A percentile compares a stretch with the other conserved stretches of the same genome.
Evolutionary conservation across 2,888 invertebrate species (phyloP).

Genomic region (Sesamia inferens): DNA sequence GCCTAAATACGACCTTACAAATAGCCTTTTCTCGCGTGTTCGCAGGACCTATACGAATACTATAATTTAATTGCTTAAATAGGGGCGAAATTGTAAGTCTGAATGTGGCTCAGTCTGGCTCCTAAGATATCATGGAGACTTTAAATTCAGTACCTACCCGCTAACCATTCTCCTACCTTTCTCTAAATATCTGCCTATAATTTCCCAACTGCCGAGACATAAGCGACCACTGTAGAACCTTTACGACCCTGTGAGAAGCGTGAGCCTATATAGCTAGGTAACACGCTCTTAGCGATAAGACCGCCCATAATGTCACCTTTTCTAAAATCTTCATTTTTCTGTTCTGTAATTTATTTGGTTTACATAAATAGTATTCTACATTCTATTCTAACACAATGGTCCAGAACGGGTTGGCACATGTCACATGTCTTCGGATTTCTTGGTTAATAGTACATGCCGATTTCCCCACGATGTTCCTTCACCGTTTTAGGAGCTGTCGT

Average conservation of each 20-base stretch:
- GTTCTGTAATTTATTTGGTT: too few relatives aligned
- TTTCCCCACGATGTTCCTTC: background rate
- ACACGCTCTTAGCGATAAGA: too few relatives aligned
- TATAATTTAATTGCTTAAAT: background rate
- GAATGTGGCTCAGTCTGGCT: background rate
- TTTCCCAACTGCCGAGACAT: background rate
- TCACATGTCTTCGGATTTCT: background rate
- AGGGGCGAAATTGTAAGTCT: background rate
- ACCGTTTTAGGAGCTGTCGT: background rate
- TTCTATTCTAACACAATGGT: background rate
- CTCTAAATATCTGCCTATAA: background rate
- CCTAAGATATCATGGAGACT: background rate
- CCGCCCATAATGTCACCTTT: too few relatives aligned
- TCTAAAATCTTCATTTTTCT: too few relatives aligned
- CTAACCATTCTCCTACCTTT: background rate
- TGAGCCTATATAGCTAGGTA: too few relatives aligned
- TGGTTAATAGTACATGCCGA: background rate
- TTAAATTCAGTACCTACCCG: too few relatives aligned
- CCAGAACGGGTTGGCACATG: background rate
- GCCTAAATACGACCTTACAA: too few relatives aligned
- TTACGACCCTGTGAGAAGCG: background rate
- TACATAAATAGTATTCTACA: too few relatives aligned
- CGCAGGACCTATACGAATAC: background rate
- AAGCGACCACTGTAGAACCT: too few relatives aligned
- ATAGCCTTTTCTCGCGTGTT: background rate